phyloP scores from a whole-genome alignment of 2,888 invertebrate species.

The Ellobium chinense region DNA sequence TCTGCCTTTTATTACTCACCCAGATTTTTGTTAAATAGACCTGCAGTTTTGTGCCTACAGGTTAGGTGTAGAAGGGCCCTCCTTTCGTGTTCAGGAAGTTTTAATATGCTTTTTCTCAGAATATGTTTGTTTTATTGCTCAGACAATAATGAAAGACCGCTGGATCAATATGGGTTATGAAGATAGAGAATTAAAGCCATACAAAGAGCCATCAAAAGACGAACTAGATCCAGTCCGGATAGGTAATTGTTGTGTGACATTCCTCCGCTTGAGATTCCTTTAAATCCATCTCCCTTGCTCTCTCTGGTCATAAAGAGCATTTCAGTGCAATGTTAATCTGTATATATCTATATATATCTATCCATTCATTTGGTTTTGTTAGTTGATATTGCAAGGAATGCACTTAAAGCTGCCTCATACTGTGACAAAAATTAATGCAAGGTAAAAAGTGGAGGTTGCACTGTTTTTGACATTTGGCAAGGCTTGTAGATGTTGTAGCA shows the following conservation, averaged over 20 bases:
- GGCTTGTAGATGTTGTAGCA: too few species aligned
- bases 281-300: slow-evolving; percentile 18
- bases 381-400: too few species aligned
- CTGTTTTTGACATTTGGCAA: too few species aligned
- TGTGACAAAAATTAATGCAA: too few species aligned
- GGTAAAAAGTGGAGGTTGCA: too few species aligned
- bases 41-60: slow-evolving; percentile 18
- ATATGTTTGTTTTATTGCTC: slow-evolving; percentile 56
- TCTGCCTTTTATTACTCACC: slow-evolving; percentile 9
- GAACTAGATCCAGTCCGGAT: slow-evolving; percentile 73
- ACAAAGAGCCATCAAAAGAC: slow-evolving; percentile 84
- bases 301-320: slow-evolving; percentile 18
- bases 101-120: slow-evolving; percentile 37
- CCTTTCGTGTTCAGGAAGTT: slow-evolving; percentile 14
- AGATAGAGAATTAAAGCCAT: slow-evolving; percentile 97
- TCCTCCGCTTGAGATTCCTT: slow-evolving; percentile 29
- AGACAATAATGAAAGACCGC: slow-evolving; percentile 91
- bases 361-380: too few species aligned
- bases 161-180: slow-evolving; percentile 99
- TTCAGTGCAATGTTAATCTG: neutral
- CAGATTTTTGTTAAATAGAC: neutral
- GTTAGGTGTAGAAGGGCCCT: slow-evolving; percentile 19
- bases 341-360: neutral
- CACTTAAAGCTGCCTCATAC: too few species aligned
- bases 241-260: slow-evolving; percentile 70